A percentile compares a stretch with the other conserved stretches of the same genome.
Conservation (phyloP, 2,888 invertebrate species). For the Orthosia gracilis region DNA sequence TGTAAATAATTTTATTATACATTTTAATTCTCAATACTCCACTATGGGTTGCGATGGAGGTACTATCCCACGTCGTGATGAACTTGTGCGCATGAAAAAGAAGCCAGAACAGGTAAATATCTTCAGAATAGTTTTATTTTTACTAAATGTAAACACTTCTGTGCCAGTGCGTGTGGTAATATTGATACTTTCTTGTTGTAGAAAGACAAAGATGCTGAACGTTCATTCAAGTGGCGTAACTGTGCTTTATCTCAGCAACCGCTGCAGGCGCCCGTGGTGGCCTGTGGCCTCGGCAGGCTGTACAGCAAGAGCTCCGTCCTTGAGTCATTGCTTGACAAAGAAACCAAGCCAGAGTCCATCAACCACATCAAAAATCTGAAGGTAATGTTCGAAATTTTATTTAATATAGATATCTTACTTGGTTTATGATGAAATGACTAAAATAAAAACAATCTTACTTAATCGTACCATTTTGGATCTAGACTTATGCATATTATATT, state of each 20-base stretch:
- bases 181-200: slow-evolving; percentile 80
- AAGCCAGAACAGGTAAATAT: slow-evolving; percentile 96
- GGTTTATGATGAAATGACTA: too few relatives aligned
- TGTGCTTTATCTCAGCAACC: slow-evolving; percentile 97
- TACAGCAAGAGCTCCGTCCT: slow-evolving; percentile 98
- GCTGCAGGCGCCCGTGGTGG: slow-evolving; percentile 97
- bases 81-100: slow-evolving; percentile 96
- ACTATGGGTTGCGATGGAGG: slow-evolving; percentile 99
- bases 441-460: too few relatives aligned
- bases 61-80: slow-evolving; percentile 98
- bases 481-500: neutral
- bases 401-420: too few relatives aligned
- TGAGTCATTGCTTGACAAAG: slow-evolving; percentile 97
- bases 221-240: slow-evolving; percentile 98
- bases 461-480: neutral
- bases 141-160: neutral
- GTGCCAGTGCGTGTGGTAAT: slow-evolving; percentile 2
- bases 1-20: slow-evolving; percentile 24
- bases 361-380: slow-evolving; percentile 96
- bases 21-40: slow-evolving; percentile 5
- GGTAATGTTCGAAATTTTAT: slow-evolving; percentile 79
- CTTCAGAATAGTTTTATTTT: neutral
- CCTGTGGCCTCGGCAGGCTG: slow-evolving; percentile 97
- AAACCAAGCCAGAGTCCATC: slow-evolving; percentile 93
- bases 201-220: slow-evolving; percentile 99